Evolutionary conservation across 2,888 invertebrate species (phyloP).

Genomic region (Aromia moschata): DNA sequence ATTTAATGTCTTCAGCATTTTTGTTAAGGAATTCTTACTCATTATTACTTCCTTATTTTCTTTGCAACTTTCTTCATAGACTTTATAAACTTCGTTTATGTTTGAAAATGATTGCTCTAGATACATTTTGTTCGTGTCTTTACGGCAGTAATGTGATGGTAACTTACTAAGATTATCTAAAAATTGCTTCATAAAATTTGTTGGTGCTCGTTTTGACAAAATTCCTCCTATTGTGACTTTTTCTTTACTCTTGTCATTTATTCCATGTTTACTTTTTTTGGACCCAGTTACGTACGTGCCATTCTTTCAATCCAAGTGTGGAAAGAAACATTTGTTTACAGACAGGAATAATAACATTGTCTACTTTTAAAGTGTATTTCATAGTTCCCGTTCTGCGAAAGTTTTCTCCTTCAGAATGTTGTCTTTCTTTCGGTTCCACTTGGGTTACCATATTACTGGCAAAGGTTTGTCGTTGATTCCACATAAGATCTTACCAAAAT

Average conservation of each 20-base stretch:
- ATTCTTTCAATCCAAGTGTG: background rate
- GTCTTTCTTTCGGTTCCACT: constrained; percentile 21
- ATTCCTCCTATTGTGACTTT: too few species aligned
- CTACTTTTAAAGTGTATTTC: constrained; percentile 4
- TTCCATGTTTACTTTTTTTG: background rate
- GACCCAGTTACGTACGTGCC: background rate
- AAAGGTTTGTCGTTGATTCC: too few species aligned
- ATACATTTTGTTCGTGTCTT: constrained; percentile 1
- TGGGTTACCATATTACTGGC: too few species aligned
- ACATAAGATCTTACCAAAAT: constrained; percentile 23
- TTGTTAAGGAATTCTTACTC: constrained; percentile 9
- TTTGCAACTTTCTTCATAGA: background rate
- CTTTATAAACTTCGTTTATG: background rate
- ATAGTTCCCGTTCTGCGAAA: background rate
- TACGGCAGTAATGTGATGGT: background rate
- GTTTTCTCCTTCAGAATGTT: constrained; percentile 11
- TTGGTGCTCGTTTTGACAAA: background rate
- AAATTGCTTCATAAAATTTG: background rate
- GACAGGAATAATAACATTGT: background rate
- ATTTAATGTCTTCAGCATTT: constrained; percentile 37
- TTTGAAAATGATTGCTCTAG: background rate
- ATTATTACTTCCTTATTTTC: background rate
- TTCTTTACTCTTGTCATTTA: background rate
- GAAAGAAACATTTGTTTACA: constrained; percentile 4
- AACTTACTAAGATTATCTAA: background rate